Percentiles rank a stretch among this genome's conserved stretches.
phyloP scores from a whole-genome alignment of 2,888 invertebrate genomes.

The Leptinotarsa rubiginosa region DNA sequence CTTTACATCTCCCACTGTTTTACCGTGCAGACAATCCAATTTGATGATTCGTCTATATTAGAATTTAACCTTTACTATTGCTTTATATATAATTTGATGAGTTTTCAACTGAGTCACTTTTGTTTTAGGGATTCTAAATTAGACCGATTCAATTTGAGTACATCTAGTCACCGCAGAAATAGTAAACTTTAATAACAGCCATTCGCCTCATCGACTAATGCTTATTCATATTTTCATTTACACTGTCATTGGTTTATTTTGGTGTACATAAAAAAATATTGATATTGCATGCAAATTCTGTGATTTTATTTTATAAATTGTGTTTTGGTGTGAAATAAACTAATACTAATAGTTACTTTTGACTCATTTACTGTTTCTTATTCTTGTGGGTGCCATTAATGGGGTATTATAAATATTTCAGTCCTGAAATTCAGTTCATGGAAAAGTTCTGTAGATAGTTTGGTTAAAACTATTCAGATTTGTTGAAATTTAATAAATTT shows the following conservation, averaged over 20 bases:
- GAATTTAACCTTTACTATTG: not conserved
- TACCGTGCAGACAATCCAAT: too few relatives aligned
- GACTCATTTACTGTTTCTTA: not conserved
- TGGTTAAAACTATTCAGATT: too few relatives aligned
- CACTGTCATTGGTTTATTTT: not conserved
- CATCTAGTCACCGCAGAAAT: conserved; percentile 21
- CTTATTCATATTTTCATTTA: conserved; percentile 21
- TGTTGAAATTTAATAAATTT: too few relatives aligned
- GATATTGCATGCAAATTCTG: conserved; percentile 17
- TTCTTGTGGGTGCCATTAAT: not conserved
- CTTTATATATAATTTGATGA: not conserved
- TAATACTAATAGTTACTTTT: conserved; percentile 4
- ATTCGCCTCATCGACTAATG: conserved; percentile 9
- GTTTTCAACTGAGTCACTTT: not conserved
- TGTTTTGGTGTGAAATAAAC: conserved; percentile 14
- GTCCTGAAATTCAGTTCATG: too few relatives aligned
- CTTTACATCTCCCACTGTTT: too few relatives aligned
- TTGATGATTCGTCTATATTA: too few relatives aligned
- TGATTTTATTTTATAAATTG: conserved; percentile 6
- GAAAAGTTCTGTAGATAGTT: too few relatives aligned
- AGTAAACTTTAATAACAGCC: conserved; percentile 36
- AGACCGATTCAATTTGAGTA: conserved; percentile 24
- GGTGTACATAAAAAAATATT: not conserved
- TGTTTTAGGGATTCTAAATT: conserved; percentile 38
- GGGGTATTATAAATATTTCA: not conserved